Percentiles rank a stretch among this genome's conserved stretches.
phyloP scores from a whole-genome alignment of 64 coral and sea anemone species.

The Stichodactyla mertensii region DNA sequence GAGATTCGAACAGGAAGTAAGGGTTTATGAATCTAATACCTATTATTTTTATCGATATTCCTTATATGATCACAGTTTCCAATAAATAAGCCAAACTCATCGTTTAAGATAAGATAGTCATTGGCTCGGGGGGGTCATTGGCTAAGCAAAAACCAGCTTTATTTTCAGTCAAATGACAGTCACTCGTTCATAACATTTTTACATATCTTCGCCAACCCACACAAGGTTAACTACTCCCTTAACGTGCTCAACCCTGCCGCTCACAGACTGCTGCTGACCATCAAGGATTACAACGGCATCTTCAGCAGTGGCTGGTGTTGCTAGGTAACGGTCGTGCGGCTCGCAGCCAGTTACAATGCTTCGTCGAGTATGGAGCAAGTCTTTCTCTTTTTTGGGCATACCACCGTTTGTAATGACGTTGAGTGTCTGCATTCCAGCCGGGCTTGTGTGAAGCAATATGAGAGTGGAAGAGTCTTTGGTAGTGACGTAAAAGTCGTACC shows the following conservation, averaged over 20 bases:
- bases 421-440: slow-evolving; percentile 21
- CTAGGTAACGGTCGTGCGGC: slow-evolving; percentile 39
- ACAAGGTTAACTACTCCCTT: slow-evolving; percentile 36
- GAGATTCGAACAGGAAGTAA: too few relatives aligned
- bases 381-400: slow-evolving; percentile 12
- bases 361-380: slow-evolving; percentile 47
- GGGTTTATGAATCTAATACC: too few relatives aligned
- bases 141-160: too few relatives aligned
- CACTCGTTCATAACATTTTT: not conserved
- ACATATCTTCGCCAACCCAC: slow-evolving; percentile 29
- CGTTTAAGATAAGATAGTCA: too few relatives aligned
- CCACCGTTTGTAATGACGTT: slow-evolving; percentile 38
- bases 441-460: slow-evolving; percentile 39
- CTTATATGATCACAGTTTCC: too few relatives aligned
- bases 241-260: slow-evolving; percentile 22
- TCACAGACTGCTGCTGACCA: slow-evolving; percentile 26
- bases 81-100: too few relatives aligned
- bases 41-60: too few relatives aligned
- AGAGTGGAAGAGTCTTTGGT: slow-evolving; percentile 35
- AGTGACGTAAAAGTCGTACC: slow-evolving; percentile 67
- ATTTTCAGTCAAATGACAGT: too few relatives aligned
- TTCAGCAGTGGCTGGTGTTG: slow-evolving; percentile 55
- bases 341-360: slow-evolving; percentile 48
- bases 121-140: too few relatives aligned
- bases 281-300: slow-evolving; percentile 49